Evolutionary conservation across 2,888 invertebrate species (phyloP).

Genomic region (Carterocephalus palaemon): DNA sequence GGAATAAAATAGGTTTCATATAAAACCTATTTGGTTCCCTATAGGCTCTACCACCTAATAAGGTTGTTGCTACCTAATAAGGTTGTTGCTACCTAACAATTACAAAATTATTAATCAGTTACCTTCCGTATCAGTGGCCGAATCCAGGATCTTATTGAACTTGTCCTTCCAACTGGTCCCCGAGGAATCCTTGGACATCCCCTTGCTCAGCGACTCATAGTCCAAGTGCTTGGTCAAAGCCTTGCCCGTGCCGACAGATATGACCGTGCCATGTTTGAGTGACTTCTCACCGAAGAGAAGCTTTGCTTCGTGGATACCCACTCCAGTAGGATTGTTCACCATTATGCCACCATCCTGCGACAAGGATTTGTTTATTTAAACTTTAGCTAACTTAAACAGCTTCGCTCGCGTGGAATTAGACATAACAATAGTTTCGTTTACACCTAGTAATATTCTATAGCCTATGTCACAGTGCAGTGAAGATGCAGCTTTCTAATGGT

Average conservation of each 20-base stretch:
- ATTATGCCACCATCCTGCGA: slow-evolving; percentile 88
- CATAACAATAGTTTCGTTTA: too few species aligned
- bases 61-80: too few species aligned
- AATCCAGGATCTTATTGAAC: slow-evolving; percentile 88
- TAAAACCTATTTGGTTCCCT: too few species aligned
- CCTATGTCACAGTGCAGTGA: too few species aligned
- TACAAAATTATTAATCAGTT: too few species aligned
- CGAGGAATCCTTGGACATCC: slow-evolving; percentile 40
- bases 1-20: too few species aligned
- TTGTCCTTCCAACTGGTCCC: slow-evolving; percentile 85
- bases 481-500: too few species aligned
- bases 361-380: not conserved
- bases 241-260: slow-evolving; percentile 90
- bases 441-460: too few species aligned
- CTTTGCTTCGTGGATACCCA: slow-evolving; percentile 92
- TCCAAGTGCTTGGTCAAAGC: slow-evolving; percentile 60
- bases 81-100: too few species aligned
- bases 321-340: slow-evolving; percentile 92
- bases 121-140: slow-evolving; percentile 93
- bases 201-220: slow-evolving; percentile 41
- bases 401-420: too few species aligned
- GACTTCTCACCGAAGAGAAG: slow-evolving; percentile 87
- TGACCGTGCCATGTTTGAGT: slow-evolving; percentile 83
- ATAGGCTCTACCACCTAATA: too few species aligned
- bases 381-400: too few species aligned